These are phyloP conservation scores for Apaloderma vittatum DNA, from an alignment of 2,113 vertebrate species.

Conservation along the genomic window DNA sequence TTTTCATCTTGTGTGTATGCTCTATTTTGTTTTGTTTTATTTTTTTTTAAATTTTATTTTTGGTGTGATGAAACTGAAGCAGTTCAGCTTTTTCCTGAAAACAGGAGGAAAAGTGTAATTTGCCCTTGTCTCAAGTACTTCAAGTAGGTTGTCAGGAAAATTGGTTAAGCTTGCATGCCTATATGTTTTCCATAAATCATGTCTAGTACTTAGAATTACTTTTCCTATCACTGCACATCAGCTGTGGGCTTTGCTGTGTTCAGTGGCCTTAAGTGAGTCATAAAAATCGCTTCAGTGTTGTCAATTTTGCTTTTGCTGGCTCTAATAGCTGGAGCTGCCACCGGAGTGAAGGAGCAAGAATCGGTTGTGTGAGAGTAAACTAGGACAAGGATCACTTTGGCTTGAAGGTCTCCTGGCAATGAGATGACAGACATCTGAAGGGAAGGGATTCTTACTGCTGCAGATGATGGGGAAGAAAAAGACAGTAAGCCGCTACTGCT, in stretches of 20 bases:
- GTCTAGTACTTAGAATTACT: neutral
- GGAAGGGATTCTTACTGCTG: neutral
- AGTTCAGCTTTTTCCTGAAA: neutral
- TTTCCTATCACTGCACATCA: neutral
- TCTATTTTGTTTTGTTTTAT: neutral
- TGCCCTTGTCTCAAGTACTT: neutral
- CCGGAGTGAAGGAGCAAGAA: neutral
- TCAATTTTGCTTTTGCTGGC: neutral
- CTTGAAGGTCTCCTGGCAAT: neutral
- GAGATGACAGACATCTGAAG: neutral
- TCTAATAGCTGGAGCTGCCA: neutral
- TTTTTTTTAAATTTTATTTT: neutral
- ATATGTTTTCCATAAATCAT: neutral
- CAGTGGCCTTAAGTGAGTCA: neutral
- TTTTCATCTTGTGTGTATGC: neutral
- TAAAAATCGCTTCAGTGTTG: neutral
- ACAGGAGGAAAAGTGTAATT: neutral
- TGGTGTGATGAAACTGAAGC: neutral
- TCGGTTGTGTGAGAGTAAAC: neutral
- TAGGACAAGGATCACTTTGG: neutral
- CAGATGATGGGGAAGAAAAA: neutral
- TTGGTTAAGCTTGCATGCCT: neutral
- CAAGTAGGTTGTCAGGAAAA: conserved; percentile 3
- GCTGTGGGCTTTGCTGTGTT: neutral
- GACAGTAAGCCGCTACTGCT: neutral